A percentile compares a stretch with the other conserved stretches of the same genome.
Evolutionary conservation across 1,140 invertebrate genomes (phyloP).

Genomic region (Stegodyphus mimosarum): DNA sequence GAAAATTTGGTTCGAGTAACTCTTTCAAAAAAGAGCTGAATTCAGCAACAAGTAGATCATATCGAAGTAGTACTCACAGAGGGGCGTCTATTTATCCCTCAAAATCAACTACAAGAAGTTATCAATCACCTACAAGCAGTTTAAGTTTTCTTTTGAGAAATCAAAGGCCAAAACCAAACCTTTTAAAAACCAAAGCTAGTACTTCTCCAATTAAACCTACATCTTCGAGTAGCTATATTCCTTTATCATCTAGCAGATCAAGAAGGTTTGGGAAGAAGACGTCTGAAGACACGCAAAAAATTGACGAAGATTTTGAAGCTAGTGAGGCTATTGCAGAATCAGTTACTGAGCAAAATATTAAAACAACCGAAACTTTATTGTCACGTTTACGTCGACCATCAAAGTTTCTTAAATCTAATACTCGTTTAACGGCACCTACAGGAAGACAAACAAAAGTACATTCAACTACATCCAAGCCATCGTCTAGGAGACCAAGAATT

Average conservation of each 20-base stretch:
- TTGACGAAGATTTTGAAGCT: slow-evolving; percentile 49
- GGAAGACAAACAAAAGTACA: neutral
- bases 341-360: slow-evolving; percentile 26
- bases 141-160: slow-evolving; percentile 24
- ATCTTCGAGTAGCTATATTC: neutral
- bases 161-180: slow-evolving; percentile 2
- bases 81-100: neutral
- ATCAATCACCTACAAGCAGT: slow-evolving; percentile 28
- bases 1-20: slow-evolving; percentile 30
- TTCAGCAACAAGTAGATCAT: slow-evolving; percentile 18
- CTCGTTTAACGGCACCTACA: neutral
- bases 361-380: neutral
- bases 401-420: slow-evolving; percentile 31
- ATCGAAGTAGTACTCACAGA: neutral
- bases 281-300: slow-evolving; percentile 5
- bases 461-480: slow-evolving; percentile 8
- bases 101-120: neutral
- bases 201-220: slow-evolving; percentile 11
- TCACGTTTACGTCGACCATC: slow-evolving; percentile 20
- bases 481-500: slow-evolving; percentile 12
- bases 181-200: neutral
- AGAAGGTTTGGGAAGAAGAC: slow-evolving; percentile 31
- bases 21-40: neutral
- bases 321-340: slow-evolving; percentile 45
- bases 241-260: slow-evolving; percentile 6